Base-by-base conservation (phyloP, 2,113 vertebrate species). In the Pterocles gutturalis region DNA sequence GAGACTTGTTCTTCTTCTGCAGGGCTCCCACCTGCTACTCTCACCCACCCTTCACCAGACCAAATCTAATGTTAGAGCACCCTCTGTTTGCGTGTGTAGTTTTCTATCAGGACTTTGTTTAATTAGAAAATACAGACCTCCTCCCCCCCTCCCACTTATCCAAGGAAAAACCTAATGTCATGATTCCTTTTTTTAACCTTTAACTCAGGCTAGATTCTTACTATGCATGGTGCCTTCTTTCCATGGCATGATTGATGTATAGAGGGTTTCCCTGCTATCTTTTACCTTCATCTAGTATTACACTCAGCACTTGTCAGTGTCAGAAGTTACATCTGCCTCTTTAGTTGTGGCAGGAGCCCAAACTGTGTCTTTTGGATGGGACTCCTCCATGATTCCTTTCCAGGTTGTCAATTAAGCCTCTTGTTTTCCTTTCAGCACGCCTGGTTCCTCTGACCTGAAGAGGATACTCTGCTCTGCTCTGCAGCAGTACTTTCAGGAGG, bases 321-420 rank as follows among this genome's bases (percentile, higher is more conserved):
- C 93, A 96, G 79, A 64, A 93, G 58, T 69, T 79, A 66, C 38
- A 83, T 58, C 87, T 93, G 65, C 85, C 70, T 95, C 43, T 87
- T 73, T 1, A 55, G 69, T 13, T 60, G 77, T 64, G 86, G 78
- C 80, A 88, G 87, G n/a, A 88, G 66, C 79, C 83, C 69, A 90
- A 70, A 72, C 28, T 0, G 0, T 36, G 43, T 71, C 61, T 67
- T 48, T 60, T 76, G 89, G 73, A 88, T n/a, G 70, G 36, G 54
- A 55, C 26, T 94, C 20, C 57, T 94, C 48, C 48, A 24, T 57
- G 73, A 91, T 80, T 83, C 55, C 62, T 72, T 86, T 93, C 81
- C 87, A 90, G 51, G n/a, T 75, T 91, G 71, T 89, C 65, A 90
- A 0, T 83, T 70, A 71, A 81, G 20, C 11, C 71, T 57, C 20